Percentiles rank a stretch among this genome's conserved stretches.
phyloP scores from a whole-genome alignment of 2,888 invertebrate species.

The Orchestes rusci region DNA sequence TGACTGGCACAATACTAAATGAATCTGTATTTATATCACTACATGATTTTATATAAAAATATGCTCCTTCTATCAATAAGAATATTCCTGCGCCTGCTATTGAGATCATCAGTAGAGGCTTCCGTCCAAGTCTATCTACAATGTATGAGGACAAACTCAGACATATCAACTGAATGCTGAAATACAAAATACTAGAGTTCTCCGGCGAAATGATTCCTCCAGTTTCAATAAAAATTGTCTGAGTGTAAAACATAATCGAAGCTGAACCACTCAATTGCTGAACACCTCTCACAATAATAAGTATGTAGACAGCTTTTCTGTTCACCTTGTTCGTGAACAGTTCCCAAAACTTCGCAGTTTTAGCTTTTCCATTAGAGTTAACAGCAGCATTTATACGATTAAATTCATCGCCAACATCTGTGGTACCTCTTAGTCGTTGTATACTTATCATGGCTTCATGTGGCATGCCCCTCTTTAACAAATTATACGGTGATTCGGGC shows the following conservation, averaged over 20 bases:
- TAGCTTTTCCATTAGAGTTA: no score
- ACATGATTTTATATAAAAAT: not conserved
- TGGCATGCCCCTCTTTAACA: constrained; percentile 41
- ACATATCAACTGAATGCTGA: constrained; percentile 51
- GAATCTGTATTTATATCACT: constrained; percentile 36
- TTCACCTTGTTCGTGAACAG: constrained; percentile 50
- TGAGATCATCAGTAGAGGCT: constrained; percentile 48
- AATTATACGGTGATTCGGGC: constrained; percentile 55
- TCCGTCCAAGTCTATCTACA: constrained; percentile 52
- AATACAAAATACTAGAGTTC: constrained; percentile 36
- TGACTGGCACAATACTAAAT: constrained; percentile 43
- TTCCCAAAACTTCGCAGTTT: constrained; percentile 50
- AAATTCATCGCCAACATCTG: constrained; percentile 50
- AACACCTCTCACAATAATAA: constrained; percentile 50
- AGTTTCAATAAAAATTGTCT: constrained; percentile 45
- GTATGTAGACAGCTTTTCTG: constrained; percentile 56
- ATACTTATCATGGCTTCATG: constrained; percentile 46
- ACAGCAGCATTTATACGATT: no score
- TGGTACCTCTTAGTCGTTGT: constrained; percentile 44
- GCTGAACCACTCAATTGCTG: constrained; percentile 55
- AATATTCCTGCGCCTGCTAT: constrained; percentile 43
- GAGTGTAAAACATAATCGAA: constrained; percentile 56
- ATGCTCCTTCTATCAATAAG: constrained; percentile 33
- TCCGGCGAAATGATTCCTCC: constrained; percentile 42
- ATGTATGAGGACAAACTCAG: constrained; percentile 51